Evolutionary conservation across 2,797 vertebrate genomes (phyloP).

Genomic region (Catostomus latipinnis): DNA sequence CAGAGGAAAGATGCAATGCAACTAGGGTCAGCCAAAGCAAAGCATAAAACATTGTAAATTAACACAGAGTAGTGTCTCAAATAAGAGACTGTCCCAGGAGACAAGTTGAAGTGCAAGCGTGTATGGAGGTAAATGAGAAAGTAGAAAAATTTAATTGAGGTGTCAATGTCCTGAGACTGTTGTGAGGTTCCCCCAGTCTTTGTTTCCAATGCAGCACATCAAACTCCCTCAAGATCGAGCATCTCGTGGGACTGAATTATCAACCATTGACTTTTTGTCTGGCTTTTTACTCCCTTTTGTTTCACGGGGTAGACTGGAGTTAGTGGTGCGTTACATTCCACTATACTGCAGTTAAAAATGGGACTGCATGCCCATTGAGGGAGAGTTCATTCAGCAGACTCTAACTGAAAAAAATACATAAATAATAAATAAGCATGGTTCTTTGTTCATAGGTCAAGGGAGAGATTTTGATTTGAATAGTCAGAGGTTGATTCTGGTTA

Average conservation of each 20-base stretch:
- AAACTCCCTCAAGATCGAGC: conserved; percentile 14
- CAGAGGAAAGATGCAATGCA: conserved; percentile 63
- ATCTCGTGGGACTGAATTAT: conserved; percentile 47
- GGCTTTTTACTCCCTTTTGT: conserved; percentile 33
- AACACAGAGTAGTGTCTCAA: conserved; percentile 17
- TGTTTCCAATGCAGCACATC: conserved; percentile 64
- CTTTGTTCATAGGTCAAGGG: conserved; percentile 38
- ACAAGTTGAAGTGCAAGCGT: not conserved
- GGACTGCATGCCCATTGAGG: not conserved
- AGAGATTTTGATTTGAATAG: conserved; percentile 42
- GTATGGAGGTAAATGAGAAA: conserved; percentile 67
- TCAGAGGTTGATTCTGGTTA: conserved; percentile 35
- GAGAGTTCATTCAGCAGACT: conserved; percentile 33
- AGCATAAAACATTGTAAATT: conserved; percentile 24
- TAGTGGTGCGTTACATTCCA: conserved; percentile 52
- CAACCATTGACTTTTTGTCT: conserved; percentile 59
- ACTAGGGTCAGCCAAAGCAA: conserved; percentile 1
- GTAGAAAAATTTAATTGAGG: conserved; percentile 72
- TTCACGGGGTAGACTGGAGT: conserved; percentile 40
- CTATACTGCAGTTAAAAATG: conserved; percentile 52
- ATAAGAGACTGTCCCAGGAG: conserved; percentile 28
- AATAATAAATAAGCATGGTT: not conserved
- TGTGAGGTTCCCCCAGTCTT: conserved; percentile 58
- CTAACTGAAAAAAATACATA: conserved; percentile 2
- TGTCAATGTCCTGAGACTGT: conserved; percentile 73